Evolutionary conservation across 2,797 vertebrate genomes (phyloP).

Genomic region (Caiman crocodilus): DNA sequence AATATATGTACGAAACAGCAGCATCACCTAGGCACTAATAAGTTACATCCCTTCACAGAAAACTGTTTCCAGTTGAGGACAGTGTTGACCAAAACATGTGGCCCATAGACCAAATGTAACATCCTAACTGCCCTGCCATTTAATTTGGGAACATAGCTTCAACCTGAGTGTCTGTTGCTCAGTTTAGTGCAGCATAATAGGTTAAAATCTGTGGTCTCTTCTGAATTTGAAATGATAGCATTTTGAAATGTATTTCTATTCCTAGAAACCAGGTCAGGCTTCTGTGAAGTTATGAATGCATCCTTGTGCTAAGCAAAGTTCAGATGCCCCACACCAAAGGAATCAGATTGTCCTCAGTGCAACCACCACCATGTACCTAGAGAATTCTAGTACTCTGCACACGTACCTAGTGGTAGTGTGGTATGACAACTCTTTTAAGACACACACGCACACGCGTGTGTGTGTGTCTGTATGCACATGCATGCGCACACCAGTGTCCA

Average conservation of each 20-base stretch:
- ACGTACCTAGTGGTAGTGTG: background rate
- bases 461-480: background rate
- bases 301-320: background rate
- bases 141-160: background rate
- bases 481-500: too few species aligned
- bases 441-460: too few species aligned
- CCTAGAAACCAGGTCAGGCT: background rate
- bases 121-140: background rate
- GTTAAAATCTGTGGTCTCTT: background rate
- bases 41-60: background rate
- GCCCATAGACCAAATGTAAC: background rate
- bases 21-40: background rate
- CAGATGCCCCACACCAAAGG: background rate
- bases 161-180: background rate
- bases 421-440: background rate
- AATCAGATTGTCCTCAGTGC: background rate
- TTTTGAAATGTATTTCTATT: too few species aligned
- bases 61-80: background rate
- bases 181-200: background rate
- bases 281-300: background rate
- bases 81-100: background rate
- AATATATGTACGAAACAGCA: background rate
- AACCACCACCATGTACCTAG: background rate
- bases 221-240: background rate
- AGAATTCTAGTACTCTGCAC: background rate